Evolutionary conservation across 2,113 vertebrate species (phyloP).

Genomic region (Empidonax traillii): DNA sequence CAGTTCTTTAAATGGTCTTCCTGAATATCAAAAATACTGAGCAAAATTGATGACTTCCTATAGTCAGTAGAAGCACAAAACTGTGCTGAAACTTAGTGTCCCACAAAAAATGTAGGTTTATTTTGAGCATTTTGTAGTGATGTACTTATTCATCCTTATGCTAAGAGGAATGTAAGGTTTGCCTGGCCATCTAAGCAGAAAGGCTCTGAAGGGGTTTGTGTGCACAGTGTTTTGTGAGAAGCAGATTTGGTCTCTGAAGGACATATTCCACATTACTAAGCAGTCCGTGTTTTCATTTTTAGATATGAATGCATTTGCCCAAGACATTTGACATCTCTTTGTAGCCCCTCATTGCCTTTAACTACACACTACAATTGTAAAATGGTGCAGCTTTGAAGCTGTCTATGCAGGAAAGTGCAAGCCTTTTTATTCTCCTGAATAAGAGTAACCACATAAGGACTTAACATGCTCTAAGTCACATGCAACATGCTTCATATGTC

Average conservation of each 20-base stretch:
- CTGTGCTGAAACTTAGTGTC: background rate
- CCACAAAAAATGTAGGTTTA: background rate
- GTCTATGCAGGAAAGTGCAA: background rate
- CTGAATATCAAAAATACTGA: background rate
- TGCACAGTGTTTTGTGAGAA: background rate
- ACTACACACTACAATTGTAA: background rate
- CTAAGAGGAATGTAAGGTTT: background rate
- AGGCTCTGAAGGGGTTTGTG: background rate
- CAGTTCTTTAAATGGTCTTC: background rate
- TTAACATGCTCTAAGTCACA: conserved; percentile 21
- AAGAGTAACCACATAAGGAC: conserved; percentile 20
- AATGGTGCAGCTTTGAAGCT: conserved; percentile 8
- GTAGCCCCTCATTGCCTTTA: background rate
- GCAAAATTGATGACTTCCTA: background rate
- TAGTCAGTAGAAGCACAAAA: background rate
- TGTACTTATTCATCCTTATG: background rate
- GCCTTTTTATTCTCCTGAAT: background rate
- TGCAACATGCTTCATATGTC: conserved; percentile 1
- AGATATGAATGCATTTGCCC: background rate
- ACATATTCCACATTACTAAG: background rate
- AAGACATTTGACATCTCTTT: background rate
- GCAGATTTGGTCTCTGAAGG: background rate
- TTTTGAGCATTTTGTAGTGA: background rate
- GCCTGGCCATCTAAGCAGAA: background rate
- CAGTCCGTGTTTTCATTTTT: background rate